Evolutionary conservation across 1,140 invertebrate genomes (phyloP).

Genomic region (Anastrepha obliqua): DNA sequence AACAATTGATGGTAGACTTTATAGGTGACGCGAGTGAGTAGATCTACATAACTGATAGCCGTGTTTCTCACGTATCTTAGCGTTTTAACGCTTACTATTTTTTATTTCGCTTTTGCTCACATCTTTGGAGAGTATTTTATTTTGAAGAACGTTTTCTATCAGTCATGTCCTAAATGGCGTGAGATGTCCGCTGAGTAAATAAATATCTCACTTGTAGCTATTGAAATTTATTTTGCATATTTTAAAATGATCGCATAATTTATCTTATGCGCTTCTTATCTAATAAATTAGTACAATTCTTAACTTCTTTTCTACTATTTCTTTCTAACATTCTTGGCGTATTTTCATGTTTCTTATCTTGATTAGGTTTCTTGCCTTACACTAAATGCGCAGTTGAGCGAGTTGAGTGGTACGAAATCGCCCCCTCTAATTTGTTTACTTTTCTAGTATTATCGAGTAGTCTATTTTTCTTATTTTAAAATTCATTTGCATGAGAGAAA

Average conservation of each 20-base stretch:
- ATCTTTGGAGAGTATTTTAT: neutral
- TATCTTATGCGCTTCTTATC: neutral
- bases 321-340: neutral
- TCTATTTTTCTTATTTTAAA: neutral
- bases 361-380: no score
- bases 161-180: neutral
- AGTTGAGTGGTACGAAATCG: neutral
- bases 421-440: neutral
- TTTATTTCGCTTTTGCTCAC: neutral
- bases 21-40: neutral
- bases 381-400: no score
- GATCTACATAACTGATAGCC: constrained; percentile 24
- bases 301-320: neutral
- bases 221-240: neutral
- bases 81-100: neutral
- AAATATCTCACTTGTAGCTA: neutral
- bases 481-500: neutral
- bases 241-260: constrained; percentile 25
- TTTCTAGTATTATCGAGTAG: neutral
- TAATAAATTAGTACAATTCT: neutral
- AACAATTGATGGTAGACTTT: neutral
- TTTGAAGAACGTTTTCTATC: neutral
- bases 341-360: neutral
- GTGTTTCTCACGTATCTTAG: neutral
- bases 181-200: neutral